Evolutionary conservation across 2,888 invertebrate species (phyloP), one percentile per base, ranked within the genome.

Genomic region (Conomelus anceps): DNA sequence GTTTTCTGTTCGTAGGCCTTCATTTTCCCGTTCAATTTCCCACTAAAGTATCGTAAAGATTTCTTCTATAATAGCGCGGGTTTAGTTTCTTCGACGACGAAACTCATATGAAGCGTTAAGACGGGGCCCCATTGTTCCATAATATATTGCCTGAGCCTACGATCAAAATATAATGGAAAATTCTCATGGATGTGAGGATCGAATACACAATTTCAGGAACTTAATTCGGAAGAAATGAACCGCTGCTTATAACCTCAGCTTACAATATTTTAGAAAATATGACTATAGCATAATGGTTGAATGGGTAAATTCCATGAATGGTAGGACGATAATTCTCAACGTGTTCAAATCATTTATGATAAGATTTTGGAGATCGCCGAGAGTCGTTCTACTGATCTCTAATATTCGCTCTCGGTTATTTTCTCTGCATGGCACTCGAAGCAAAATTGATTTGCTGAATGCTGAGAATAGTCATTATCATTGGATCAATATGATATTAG

Each of bases 401-500:
- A n/a, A n/a, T n/a, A n/a, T 85, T 91, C 91, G 91, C 91, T 91
- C 91, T 91, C 91, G 91, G 88, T 88, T 41, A 84, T 63, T 3
- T 87, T 89, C 85, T 90, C 90, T 89, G 88, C 91, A 90, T 26
- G 23, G 90, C 90, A 91, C 91, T 91, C 90, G 84, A 91, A 90
- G 90, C 88, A 85, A 84, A 41, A 22, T 23, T 29, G 22, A 3
- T 22, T 84, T 85, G 89, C 91, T 90, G 91, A 91, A 91, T 91
- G 90, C 91, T 90, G 85, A 88, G 91, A 90, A 88, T 91, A 91
- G 90, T 89, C 91, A 87, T 91, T 90, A 91, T 91, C 91, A 91
- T 88, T 23, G 90, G 90, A 89, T 23, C 86, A 22, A n/a, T n/a
- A n/a, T n/a, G n/a, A n/a, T n/a, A n/a, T n/a, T n/a, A n/a, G n/a